Base-by-base conservation (phyloP, 2,113 vertebrate genomes). In the Ciconia maguari region DNA sequence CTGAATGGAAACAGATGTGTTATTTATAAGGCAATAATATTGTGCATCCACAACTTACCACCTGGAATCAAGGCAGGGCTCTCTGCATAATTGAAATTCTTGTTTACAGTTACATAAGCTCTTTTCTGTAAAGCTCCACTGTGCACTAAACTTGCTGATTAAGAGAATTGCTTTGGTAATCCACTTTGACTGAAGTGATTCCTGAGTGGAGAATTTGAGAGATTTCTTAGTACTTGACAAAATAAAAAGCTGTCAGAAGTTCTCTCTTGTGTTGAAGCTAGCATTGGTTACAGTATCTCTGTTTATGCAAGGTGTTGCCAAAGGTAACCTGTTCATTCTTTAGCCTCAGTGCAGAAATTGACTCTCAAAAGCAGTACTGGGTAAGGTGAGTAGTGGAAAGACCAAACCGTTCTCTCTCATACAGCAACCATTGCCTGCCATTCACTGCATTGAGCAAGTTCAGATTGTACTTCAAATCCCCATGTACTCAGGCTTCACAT, bases 81-180 rank as follows among this genome's bases (percentile, higher is more conserved):
- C 24, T 81, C 54, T 75, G 32, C 16, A 44, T 51, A 70, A 85
- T 1, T 87, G 42, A n/a, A 69, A 46, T 61, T 34, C 12, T 65
- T 54, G 7, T 80, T 94, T 94, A 61, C 24, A 20, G 68, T 68
- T 77, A 38, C 15, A 32, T 77, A 72, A 83, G 29, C 60, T 81
- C 18, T 71, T 84, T 84, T 82, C 52, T 82, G 34, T 72, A 44
- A 83, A 48, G 36, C 34, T 75, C 10, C 8, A 3, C 52, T 87
- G 20, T 64, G 15, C 48, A 7, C 27, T 92, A 16, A 82, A 83
- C 69, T 84, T 84, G 52, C 72, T 84, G 79, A 87, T 87, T 64
- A 81, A 61, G 86, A 69, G 44, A 91, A 87, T 81, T 92, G 65
- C 34, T 82, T 89, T 64, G 36, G 30, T 92, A 89, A 87, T 94